Evolutionary conservation across 2,113 vertebrate species (phyloP).

Genomic region (Prionailurus bengalensis): DNA sequence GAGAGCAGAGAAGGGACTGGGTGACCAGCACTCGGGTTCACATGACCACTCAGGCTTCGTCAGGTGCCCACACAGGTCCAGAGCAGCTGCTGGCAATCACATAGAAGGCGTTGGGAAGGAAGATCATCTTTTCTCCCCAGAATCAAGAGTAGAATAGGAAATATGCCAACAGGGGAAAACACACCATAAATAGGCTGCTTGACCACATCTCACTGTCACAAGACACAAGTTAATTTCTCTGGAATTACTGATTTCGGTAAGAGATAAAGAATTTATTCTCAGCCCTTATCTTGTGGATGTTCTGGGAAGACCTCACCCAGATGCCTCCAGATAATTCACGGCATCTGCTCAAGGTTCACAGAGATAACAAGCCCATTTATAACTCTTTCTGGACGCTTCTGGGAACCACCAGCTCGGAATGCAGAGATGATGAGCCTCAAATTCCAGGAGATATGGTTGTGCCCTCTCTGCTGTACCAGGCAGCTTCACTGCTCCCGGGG

Average conservation of each 20-base stretch:
- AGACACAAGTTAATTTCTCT: not conserved
- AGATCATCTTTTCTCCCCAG: not conserved
- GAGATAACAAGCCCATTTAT: constrained; percentile 62
- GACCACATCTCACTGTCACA: not conserved
- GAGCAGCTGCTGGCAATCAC: not conserved
- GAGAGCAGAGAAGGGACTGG: not conserved
- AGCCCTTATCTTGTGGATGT: constrained; percentile 64
- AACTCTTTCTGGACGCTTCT: constrained; percentile 55
- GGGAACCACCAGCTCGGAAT: not conserved
- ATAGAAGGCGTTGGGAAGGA: not conserved
- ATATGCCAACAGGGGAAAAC: not conserved
- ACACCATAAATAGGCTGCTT: not conserved
- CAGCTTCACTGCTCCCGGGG: not conserved
- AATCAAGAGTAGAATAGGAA: not conserved
- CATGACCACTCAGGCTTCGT: not conserved
- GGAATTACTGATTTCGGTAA: constrained; percentile 39
- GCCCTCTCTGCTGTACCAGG: not conserved
- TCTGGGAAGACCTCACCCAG: constrained; percentile 70
- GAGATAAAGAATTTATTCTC: constrained; percentile 41
- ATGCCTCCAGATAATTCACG: constrained; percentile 42
- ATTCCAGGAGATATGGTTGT: not conserved
- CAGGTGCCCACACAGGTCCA: not conserved
- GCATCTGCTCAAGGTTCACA: constrained; percentile 70
- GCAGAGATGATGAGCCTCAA: not conserved
- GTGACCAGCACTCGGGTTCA: not conserved